A percentile compares a stretch with the other conserved stretches of the same genome.
phyloP scores from a whole-genome alignment of 2,888 invertebrate genomes.

The Eupithecia dodoneata region DNA sequence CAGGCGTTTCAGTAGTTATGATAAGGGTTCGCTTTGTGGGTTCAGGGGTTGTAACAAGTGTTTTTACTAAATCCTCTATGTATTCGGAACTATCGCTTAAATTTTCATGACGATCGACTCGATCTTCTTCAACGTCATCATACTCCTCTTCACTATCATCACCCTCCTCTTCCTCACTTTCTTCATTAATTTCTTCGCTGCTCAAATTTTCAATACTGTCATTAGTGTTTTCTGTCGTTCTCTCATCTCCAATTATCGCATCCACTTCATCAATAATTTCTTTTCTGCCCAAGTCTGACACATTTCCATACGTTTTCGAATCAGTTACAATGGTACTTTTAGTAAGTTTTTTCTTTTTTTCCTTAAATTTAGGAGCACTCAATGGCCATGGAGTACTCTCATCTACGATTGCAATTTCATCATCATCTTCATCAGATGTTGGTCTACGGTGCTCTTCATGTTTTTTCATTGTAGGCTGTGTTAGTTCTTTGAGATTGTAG shows the following conservation, averaged over 20 bases:
- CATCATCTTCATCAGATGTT: conserved; percentile 24
- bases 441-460: neutral
- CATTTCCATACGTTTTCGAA: conserved; percentile 70
- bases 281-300: conserved; percentile 57
- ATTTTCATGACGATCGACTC: conserved; percentile 31
- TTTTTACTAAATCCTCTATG: conserved; percentile 41
- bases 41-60: conserved; percentile 60
- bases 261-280: conserved; percentile 71
- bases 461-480: conserved; percentile 23
- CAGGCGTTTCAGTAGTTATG: conserved; percentile 67
- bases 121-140: conserved; percentile 47
- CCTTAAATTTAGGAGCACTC: conserved; percentile 64
- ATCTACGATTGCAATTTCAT: neutral
- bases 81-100: neutral
- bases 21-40: conserved; percentile 66
- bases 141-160: conserved; percentile 48
- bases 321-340: conserved; percentile 78
- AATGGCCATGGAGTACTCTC: neutral
- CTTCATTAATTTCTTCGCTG: conserved; percentile 45
- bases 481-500: conserved; percentile 48
- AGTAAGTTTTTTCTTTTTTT: conserved; percentile 73
- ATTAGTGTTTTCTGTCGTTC: conserved; percentile 44
- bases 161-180: conserved; percentile 47
- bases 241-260: conserved; percentile 64
- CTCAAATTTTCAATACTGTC: conserved; percentile 41